Evolutionary conservation across 2,113 vertebrate genomes (phyloP), one percentile per base, ranked within the genome.

Genomic region (Coregonus clupeaformis): DNA sequence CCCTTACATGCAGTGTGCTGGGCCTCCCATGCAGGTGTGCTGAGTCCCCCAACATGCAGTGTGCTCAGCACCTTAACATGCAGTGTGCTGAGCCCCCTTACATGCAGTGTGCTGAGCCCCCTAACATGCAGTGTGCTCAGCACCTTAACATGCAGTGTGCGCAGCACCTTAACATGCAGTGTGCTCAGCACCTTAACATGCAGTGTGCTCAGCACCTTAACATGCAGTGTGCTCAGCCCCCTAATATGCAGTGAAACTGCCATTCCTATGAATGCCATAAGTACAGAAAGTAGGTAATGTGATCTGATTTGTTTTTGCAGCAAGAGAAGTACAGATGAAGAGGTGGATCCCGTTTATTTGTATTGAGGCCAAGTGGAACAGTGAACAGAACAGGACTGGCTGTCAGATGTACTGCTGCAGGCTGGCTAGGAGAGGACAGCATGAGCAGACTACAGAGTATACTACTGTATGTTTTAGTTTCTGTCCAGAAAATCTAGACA

Each of bases 401-500:
- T 73, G 73, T 78, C 76, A 66, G 59, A 18, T 72, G 57, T 32
- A 29, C 71, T 81, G n/a, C 24, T 12, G 13, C 11, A 29, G 25
- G 24, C 63, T n/a, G 63, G 25, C 24, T 65, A 62, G 49, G 22
- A 25, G 20, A 42, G 6, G 20, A 24, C 18, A n/a, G n/a, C n/a
- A 22, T 60, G 57, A 22, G 6, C n/a, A 60, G 20, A 60, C 5
- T 60, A 22, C 57, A 22, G 6, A 9, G 57, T 60, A n/a, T 22
- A 3, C n/a, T 16, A 18, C 63, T 72, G 78, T 63, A 72, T 72
- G 32, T 74, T 72, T 67, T 57, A 30, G 74, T 77, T 78, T 24
- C 63, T 74, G 73, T 78, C 76, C 52, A 71, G 29, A 71, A 71
- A 29, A 5, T 32, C 77, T 66, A 57, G 76, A 59, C 55, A 68